Conservation (phyloP, 2,113 vertebrate species). For the Speoplatyrhinus poulsoni region DNA sequence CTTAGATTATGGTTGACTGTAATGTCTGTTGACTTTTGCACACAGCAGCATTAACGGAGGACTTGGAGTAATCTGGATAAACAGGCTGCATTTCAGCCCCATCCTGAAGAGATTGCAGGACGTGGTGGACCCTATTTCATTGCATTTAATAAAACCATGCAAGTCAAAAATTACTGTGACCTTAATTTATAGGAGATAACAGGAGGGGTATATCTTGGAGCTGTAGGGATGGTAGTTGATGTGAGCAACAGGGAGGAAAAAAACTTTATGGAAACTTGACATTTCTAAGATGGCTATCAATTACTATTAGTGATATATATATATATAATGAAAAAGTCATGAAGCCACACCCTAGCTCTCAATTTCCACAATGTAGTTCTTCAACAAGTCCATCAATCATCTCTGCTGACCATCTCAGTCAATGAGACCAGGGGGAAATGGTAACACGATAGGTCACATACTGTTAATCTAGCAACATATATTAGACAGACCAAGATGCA, state of each 20-base stretch:
- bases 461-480: conserved; percentile 16
- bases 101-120: conserved; percentile 46
- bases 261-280: conserved; percentile 16
- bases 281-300: conserved; percentile 1
- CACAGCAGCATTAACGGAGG: conserved; percentile 43
- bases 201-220: background rate
- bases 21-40: conserved; percentile 43
- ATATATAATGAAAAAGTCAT: conserved; percentile 65
- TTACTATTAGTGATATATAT: conserved; percentile 48
- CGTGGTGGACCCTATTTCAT: conserved; percentile 31
- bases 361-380: conserved; percentile 47
- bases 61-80: conserved; percentile 69
- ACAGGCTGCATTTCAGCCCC: conserved; percentile 46
- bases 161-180: conserved; percentile 48
- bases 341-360: conserved; percentile 66
- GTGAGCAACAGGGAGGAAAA: background rate
- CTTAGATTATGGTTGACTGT: conserved; percentile 23
- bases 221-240: background rate
- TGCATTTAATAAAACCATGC: conserved; percentile 36
- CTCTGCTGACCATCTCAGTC: conserved; percentile 47
- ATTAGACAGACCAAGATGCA: background rate
- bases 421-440: conserved; percentile 39
- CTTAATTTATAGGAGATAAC: conserved; percentile 36
- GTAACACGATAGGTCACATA: conserved; percentile 15
- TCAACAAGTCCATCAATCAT: conserved; percentile 64